Conservation (phyloP, 2,888 invertebrate genomes). For the Diadromus collaris region DNA sequence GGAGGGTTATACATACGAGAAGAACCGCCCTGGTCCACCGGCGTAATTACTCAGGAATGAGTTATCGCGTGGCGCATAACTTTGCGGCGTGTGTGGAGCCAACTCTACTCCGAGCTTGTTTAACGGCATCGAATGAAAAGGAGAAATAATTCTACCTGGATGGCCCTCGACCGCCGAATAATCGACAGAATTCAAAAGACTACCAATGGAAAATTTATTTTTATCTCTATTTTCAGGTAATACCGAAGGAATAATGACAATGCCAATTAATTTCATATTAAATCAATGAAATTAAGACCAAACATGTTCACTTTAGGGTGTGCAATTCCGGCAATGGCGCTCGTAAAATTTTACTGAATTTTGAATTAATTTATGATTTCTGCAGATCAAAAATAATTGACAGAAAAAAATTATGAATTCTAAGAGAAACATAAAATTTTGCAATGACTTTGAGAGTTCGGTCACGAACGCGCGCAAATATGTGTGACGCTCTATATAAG, state of each 20-base stretch:
- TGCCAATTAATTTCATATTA: background rate
- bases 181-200: background rate
- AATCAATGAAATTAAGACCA: background rate
- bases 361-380: background rate
- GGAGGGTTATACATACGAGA: conserved; percentile 45
- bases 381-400: background rate
- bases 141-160: conserved; percentile 27
- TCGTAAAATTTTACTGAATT: background rate
- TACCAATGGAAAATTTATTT: background rate
- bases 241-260: background rate
- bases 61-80: conserved; percentile 66
- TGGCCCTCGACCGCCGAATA: background rate
- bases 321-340: background rate
- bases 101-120: conserved; percentile 5
- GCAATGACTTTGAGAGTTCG: conserved; percentile 4
- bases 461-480: conserved; percentile 24
- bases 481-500: conserved; percentile 10
- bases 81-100: conserved; percentile 48
- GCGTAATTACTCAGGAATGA: conserved; percentile 75
- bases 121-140: conserved; percentile 17
- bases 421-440: background rate
- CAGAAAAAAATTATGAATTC: background rate
- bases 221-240: background rate
- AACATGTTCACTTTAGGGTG: background rate
- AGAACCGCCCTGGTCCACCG: conserved; percentile 57